These are phyloP conservation scores for Artemisiospiza belli DNA, from an alignment of 2,113 vertebrate genomes.

Conservation along the genomic window DNA sequence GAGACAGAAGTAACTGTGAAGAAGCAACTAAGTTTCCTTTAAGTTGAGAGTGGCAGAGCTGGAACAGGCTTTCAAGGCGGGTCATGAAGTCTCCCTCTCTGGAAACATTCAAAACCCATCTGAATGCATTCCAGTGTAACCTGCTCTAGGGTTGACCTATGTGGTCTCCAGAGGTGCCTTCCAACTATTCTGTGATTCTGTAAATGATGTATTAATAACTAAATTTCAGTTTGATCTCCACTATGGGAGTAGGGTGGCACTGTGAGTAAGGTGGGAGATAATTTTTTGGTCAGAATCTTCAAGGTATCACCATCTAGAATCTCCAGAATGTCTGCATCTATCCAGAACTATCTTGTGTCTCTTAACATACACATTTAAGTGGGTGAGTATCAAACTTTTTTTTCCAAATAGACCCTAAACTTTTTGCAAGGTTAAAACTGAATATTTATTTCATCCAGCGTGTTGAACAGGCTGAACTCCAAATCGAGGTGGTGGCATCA, in stretches of 20 bases:
- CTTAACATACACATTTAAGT: neutral
- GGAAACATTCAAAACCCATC: neutral
- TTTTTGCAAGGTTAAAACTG: neutral
- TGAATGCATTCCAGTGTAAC: fast-evolving
- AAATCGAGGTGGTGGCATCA: neutral
- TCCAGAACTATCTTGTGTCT: neutral
- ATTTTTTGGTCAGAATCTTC: neutral
- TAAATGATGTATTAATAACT: neutral
- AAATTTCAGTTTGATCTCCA: neutral
- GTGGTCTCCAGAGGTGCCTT: neutral
- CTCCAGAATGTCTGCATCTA: neutral
- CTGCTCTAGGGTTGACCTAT: neutral
- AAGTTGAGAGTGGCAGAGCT: neutral
- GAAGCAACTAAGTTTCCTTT: neutral
- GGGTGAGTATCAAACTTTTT: neutral
- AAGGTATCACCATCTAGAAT: neutral
- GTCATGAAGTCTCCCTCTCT: neutral
- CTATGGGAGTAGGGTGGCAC: neutral
- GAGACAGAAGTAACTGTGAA: neutral
- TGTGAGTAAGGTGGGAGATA: neutral
- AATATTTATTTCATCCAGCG: neutral
- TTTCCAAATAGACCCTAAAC: neutral
- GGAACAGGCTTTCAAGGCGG: neutral
- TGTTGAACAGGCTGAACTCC: neutral
- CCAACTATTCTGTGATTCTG: neutral